Conservation (phyloP, 2,113 vertebrate species). For the Tautogolabrus adspersus region DNA sequence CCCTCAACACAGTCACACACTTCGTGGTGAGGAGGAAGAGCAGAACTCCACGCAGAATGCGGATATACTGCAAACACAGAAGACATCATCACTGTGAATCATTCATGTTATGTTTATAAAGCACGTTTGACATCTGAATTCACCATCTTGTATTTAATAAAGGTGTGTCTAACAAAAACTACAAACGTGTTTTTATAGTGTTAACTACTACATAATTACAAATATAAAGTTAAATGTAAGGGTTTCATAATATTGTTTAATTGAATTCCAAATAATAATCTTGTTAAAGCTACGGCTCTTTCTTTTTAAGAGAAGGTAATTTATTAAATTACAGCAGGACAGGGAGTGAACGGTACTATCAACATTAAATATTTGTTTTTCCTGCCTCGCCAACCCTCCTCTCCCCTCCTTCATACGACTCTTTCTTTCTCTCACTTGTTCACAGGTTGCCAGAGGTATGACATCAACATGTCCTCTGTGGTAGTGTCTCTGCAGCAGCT, state of each 20-base stretch:
- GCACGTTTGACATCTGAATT: background rate
- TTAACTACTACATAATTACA: too few relatives aligned
- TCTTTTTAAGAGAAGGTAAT: background rate
- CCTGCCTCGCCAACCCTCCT: background rate
- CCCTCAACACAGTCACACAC: slow-evolving; percentile 59
- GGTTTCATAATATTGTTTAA: background rate
- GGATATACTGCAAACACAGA: slow-evolving; percentile 67
- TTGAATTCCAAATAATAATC: background rate
- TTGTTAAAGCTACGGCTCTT: background rate
- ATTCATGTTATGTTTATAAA: background rate
- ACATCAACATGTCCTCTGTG: slow-evolving; percentile 75
- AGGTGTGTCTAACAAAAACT: background rate
- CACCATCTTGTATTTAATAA: background rate
- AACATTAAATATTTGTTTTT: slow-evolving; percentile 27
- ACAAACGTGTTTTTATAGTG: background rate
- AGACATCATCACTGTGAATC: background rate
- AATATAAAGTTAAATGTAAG: background rate
- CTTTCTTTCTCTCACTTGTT: slow-evolving; percentile 78
- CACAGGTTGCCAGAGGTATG: slow-evolving; percentile 67
- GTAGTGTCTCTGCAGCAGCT: slow-evolving; percentile 76
- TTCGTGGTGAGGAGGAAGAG: slow-evolving; percentile 81
- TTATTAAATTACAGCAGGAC: background rate
- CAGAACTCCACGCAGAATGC: slow-evolving; percentile 72
- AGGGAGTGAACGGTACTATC: background rate
- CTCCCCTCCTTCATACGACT: background rate